These are phyloP conservation scores for Drosophila dunni DNA, from an alignment of 1,140 invertebrate species.

Conservation along the genomic window DNA sequence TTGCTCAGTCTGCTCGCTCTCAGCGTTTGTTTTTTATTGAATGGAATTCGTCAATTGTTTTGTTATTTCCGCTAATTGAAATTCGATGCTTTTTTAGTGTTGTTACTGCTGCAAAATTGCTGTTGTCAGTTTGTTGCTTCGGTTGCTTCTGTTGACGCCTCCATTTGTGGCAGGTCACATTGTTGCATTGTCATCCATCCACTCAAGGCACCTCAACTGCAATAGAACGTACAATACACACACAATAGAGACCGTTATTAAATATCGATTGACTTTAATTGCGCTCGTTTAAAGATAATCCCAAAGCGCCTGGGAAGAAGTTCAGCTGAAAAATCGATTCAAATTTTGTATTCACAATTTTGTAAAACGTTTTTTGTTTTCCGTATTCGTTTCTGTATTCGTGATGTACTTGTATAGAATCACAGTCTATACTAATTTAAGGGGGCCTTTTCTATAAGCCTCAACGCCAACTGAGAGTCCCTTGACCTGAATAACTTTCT, in stretches of 20 bases:
- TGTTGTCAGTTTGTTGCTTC: slow-evolving; percentile 12
- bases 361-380: background rate
- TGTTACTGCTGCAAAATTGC: background rate
- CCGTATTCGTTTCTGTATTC: background rate
- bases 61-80: slow-evolving; percentile 13
- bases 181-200: slow-evolving; percentile 55
- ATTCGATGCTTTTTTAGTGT: slow-evolving; percentile 11
- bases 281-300: slow-evolving; percentile 25
- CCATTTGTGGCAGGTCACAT: slow-evolving; percentile 54
- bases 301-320: slow-evolving; percentile 13
- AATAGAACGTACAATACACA: slow-evolving; percentile 23
- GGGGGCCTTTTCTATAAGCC: background rate
- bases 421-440: background rate
- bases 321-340: slow-evolving; percentile 25
- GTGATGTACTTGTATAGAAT: background rate
- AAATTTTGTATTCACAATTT: background rate
- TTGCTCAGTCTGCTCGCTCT: slow-evolving; percentile 48
- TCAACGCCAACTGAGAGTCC: background rate
- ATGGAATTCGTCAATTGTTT: slow-evolving; percentile 19
- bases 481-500: background rate
- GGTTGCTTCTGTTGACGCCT: slow-evolving; percentile 35
- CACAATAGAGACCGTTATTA: slow-evolving; percentile 13
- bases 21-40: slow-evolving; percentile 22
- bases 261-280: slow-evolving; percentile 50
- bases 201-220: slow-evolving; percentile 52